phyloP scores from a whole-genome alignment of 2,113 vertebrate genomes.

The Beaufortia kweichowensis region DNA sequence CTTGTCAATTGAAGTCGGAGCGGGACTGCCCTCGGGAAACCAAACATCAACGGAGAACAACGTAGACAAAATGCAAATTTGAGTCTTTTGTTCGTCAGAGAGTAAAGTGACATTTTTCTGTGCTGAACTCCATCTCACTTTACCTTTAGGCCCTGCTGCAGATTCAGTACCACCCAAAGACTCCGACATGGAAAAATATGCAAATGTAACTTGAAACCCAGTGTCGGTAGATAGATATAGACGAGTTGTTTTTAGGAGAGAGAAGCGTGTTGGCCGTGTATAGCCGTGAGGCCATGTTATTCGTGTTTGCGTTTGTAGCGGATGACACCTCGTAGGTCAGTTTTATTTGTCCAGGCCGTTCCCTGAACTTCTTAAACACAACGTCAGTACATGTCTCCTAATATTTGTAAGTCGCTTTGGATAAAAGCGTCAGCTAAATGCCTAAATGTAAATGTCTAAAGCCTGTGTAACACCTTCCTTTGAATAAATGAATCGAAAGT shows the following conservation, averaged over 20 bases:
- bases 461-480: conserved; percentile 20
- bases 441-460: too few relatives aligned
- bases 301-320: background rate
- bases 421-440: too few relatives aligned
- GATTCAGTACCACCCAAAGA: background rate
- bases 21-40: background rate
- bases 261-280: background rate
- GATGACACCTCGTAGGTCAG: conserved; percentile 15
- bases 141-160: conserved; percentile 2
- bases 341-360: conserved; percentile 34
- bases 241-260: background rate
- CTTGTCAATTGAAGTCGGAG: conserved; percentile 3
- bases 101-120: background rate
- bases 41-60: background rate
- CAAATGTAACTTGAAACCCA: conserved; percentile 23
- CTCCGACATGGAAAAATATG: conserved; percentile 24
- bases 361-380: conserved; percentile 25
- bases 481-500: conserved; percentile 37
- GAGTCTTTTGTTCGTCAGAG: background rate
- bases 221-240: conserved; percentile 21
- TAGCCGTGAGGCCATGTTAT: background rate
- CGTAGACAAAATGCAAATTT: background rate
- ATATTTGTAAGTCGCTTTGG: too few relatives aligned
- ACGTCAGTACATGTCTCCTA: background rate
- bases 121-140: background rate